These are phyloP conservation scores for Dendrocincla fuliginosa DNA, from an alignment of 2,797 vertebrate genomes.

Conservation along the genomic window DNA sequence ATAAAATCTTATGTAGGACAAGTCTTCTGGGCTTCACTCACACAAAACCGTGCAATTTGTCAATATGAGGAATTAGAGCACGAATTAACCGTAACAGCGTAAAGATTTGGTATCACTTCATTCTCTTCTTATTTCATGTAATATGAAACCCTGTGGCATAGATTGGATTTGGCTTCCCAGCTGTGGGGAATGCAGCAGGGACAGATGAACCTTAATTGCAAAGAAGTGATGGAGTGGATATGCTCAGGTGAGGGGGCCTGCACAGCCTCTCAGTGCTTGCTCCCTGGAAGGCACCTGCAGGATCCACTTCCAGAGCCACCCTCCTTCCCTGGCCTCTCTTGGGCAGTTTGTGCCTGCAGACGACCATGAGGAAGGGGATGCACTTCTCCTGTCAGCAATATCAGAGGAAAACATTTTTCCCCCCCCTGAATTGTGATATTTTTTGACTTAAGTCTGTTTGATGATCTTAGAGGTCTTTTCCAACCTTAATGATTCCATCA, in stretches of 20 bases:
- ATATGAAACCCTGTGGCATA: background rate
- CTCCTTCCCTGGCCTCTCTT: background rate
- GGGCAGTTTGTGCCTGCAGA: background rate
- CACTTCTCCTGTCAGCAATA: background rate
- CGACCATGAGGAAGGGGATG: background rate
- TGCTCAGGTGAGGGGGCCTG: no score
- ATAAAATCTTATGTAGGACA: background rate
- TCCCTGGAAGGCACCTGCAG: background rate
- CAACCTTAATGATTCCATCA: rapidly evolving
- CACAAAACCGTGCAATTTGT: background rate
- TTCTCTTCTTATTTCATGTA: background rate
- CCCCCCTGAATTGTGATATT: background rate
- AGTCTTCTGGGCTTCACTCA: background rate
- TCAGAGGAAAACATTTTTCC: background rate
- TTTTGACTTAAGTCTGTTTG: background rate
- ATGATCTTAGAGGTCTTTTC: background rate
- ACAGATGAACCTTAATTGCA: background rate
- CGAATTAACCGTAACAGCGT: background rate
- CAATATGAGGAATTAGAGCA: background rate
- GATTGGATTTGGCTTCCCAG: background rate
- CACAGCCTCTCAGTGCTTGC: background rate
- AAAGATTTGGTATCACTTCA: background rate
- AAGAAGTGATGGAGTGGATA: background rate
- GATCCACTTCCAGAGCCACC: no score
- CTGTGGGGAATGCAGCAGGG: background rate